A percentile compares a stretch with the other conserved stretches of the same genome.
phyloP scores from a whole-genome alignment of 2,888 invertebrate species.

The Mythimna loreyi region DNA sequence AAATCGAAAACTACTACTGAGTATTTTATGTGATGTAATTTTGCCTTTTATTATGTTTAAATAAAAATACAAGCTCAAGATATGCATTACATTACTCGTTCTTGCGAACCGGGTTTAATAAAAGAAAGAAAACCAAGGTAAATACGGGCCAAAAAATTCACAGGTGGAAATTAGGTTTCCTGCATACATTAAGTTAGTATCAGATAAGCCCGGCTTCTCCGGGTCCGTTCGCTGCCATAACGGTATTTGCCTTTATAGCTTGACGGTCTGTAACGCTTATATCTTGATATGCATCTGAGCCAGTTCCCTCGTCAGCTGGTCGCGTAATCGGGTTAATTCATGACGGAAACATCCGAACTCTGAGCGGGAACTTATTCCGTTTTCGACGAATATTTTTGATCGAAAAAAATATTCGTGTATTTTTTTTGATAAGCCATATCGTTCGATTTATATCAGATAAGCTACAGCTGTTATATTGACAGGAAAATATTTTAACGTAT shows the following conservation, averaged over 20 bases:
- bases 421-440: neutral
- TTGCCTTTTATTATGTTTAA: neutral
- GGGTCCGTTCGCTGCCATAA: constrained; percentile 18
- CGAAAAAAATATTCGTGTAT: neutral
- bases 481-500: neutral
- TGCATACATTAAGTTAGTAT: constrained; percentile 30
- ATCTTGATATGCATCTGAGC: constrained; percentile 68
- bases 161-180: constrained; percentile 33
- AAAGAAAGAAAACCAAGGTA: constrained; percentile 7
- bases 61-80: neutral
- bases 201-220: constrained; percentile 35
- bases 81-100: neutral
- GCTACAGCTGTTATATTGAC: neutral
- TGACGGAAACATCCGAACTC: constrained; percentile 63
- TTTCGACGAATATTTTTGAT: constrained; percentile 22
- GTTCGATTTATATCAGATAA: neutral
- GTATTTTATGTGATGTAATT: neutral
- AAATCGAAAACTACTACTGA: neutral
- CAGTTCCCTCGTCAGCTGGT: constrained; percentile 64
- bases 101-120: neutral
- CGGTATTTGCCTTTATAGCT: constrained; percentile 47
- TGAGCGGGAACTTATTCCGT: constrained; percentile 61
- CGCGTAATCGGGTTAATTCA: constrained; percentile 72
- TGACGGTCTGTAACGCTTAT: constrained; percentile 32
- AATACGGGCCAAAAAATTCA: constrained; percentile 11